Evolutionary conservation across 2,113 vertebrate species (phyloP), one percentile per base, ranked within the genome.

Genomic region (Varanus komodoensis): DNA sequence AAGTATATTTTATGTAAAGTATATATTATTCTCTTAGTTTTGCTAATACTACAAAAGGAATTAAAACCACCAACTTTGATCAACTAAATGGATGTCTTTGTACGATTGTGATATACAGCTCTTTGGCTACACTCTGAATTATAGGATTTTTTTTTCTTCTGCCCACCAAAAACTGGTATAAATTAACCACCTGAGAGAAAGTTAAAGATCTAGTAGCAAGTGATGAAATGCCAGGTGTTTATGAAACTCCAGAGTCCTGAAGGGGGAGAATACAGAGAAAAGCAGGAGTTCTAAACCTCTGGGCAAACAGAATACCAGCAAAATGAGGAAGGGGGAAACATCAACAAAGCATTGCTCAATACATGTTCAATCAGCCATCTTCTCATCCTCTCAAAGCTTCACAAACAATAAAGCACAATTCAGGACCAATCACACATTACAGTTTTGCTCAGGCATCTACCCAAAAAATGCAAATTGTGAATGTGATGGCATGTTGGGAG

Each of bases 211-310:
- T 95, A 38, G 68, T 57, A 84, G 74, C 82, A 86, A 93, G 71
- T 94, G 95, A 96, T 95, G 93, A 95, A 95, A 93, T 95, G 91
- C 89, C 94, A 95, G 95, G 94, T 96, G 92, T 96, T 97, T 96
- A 96, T 94, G 93, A 95, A 95, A 95, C 89, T 92, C 86, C 88
- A 95, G 73, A 94, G 87, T 91, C 87, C 95, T 95, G 2, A 92
- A 82, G 90, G 86, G 91, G 86, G 2, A 23, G 87, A 91, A 38
- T 86, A 93, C 92, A 81, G 85, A 89, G 67, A 67, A 92, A 92
- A 89, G 91, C 84, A 93, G 90, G 77, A 92, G 86, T 93, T 90
- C 34, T 84, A 86, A 93, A 91, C 90, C 88, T 94, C 15, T 92
- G 88, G 89, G 91, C 92, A 90, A 97, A 95, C 90, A 96, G 94